Percentiles rank a stretch among this genome's conserved stretches.
Evolutionary conservation across 2,888 invertebrate species (phyloP).

Genomic region (Diarsia brunnea): DNA sequence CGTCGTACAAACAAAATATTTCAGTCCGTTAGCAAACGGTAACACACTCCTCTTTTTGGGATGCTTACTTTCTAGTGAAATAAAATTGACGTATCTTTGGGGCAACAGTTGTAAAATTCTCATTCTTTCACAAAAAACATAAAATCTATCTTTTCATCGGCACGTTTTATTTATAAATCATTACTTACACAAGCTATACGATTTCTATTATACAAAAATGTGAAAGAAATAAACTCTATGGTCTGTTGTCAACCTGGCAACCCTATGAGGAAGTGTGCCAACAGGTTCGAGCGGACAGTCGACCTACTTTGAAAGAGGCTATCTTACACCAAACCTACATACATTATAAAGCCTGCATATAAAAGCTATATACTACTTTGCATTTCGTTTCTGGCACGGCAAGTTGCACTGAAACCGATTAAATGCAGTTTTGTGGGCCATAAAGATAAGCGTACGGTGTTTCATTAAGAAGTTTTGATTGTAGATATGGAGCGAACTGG

Average conservation of each 20-base stretch:
- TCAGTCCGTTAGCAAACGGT: neutral
- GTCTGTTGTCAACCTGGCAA: slow-evolving; percentile 45
- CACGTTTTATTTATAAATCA: neutral
- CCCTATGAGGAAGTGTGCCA: slow-evolving; percentile 72
- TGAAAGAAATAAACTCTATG: neutral
- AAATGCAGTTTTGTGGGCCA: slow-evolving; percentile 51
- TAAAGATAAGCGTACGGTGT: slow-evolving; percentile 50
- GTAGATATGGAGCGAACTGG: slow-evolving; percentile 40
- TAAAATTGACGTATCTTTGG: neutral
- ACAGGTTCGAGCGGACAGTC: slow-evolving; percentile 69
- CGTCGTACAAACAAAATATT: neutral
- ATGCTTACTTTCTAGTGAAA: slow-evolving; percentile 1
- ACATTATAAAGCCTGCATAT: slow-evolving; percentile 37
- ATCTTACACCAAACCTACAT: slow-evolving; percentile 49
- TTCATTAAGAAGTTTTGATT: slow-evolving; percentile 61
- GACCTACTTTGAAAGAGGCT: slow-evolving; percentile 66
- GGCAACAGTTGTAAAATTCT: neutral
- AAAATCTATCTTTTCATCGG: neutral
- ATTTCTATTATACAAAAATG: no score
- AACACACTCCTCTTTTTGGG: neutral
- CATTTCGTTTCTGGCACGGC: slow-evolving; percentile 61
- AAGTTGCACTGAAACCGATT: slow-evolving; percentile 59
- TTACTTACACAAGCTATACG: neutral
- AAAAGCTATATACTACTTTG: slow-evolving; percentile 46
- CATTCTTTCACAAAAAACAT: neutral